Conservation (phyloP, 2,888 invertebrate species). For the Torymus texanus region DNA sequence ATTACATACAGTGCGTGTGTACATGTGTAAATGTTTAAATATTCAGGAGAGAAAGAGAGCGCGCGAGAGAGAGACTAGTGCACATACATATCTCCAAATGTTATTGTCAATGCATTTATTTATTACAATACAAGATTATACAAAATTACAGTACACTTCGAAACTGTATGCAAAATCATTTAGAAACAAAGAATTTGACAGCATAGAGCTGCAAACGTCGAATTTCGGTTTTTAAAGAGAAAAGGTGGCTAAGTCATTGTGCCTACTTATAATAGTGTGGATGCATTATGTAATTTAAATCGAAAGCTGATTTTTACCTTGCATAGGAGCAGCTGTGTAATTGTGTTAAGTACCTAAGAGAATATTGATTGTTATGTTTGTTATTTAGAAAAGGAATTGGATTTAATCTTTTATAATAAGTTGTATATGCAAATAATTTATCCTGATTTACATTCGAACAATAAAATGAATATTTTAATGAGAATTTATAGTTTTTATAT, state of each 20-base stretch:
- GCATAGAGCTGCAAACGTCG: background rate
- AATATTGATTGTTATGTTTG: conserved; percentile 44
- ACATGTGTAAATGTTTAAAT: background rate
- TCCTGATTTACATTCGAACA: conserved; percentile 27
- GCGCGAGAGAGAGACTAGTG: conserved; percentile 22
- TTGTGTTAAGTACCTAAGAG: conserved; percentile 17
- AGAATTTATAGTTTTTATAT: background rate
- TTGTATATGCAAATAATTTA: conserved; percentile 47
- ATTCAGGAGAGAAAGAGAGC: conserved; percentile 22
- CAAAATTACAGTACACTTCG: conserved; percentile 10
- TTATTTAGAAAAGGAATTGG: conserved; percentile 31
- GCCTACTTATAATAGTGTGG: background rate
- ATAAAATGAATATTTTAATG: conserved; percentile 36
- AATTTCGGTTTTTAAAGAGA: conserved; percentile 13
- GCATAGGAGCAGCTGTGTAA: conserved; percentile 1
- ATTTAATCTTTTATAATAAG: conserved; percentile 43
- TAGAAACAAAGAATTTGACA: conserved; percentile 9
- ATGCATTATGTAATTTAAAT: conserved; percentile 11
- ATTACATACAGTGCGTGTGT: conserved; percentile 19
- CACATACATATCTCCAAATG: conserved; percentile 49
- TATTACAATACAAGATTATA: conserved; percentile 34
- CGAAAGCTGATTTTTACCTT: conserved; percentile 2
- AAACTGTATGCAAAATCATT: conserved; percentile 22
- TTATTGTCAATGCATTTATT: conserved; percentile 55
- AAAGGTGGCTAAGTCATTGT: background rate